Percentiles rank a stretch among this genome's conserved stretches.
Conservation (phyloP, 1,140 invertebrate genomes). For the Hycleus phaleratus region DNA sequence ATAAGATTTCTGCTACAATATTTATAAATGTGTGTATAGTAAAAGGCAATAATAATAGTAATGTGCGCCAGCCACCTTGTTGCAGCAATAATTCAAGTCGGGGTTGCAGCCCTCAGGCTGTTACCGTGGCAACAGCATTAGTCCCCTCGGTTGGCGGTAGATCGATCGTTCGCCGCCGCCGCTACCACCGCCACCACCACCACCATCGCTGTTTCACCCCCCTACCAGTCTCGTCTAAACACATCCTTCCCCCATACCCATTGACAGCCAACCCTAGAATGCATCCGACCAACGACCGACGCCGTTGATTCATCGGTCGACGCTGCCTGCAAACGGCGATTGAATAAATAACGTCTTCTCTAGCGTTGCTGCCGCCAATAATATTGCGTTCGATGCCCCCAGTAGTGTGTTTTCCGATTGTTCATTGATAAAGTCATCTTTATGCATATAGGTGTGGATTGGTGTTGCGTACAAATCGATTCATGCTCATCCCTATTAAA, state of each 20-base stretch:
- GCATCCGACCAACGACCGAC: conserved; percentile 19
- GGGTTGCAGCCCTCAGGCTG: conserved; percentile 36
- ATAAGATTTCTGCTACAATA: too few species aligned
- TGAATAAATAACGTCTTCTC: conserved; percentile 10
- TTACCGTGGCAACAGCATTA: conserved; percentile 35
- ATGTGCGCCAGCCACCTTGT: conserved; percentile 33
- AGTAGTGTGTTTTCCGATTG: not conserved
- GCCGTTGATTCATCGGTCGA: conserved; percentile 25
- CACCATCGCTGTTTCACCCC: not conserved
- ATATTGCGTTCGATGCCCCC: conserved; percentile 17
- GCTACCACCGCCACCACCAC: not conserved
- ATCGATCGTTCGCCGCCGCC: conserved; percentile 34
- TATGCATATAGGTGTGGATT: too few species aligned
- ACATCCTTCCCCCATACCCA: conserved; percentile 26
- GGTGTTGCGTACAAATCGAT: too few species aligned
- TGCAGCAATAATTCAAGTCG: conserved; percentile 36
- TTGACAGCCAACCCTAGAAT: conserved; percentile 30
- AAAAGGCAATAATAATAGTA: too few species aligned
- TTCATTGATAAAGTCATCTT: too few species aligned
- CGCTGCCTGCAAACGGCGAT: conserved; percentile 1
- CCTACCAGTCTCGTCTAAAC: conserved; percentile 28
- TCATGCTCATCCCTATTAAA: too few species aligned
- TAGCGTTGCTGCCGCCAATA: conserved; percentile 5
- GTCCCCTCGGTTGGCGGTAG: conserved; percentile 33
- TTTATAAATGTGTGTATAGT: too few species aligned